Evolutionary conservation across 1,140 invertebrate species (phyloP).

Genomic region (Pachypsylla venusta): DNA sequence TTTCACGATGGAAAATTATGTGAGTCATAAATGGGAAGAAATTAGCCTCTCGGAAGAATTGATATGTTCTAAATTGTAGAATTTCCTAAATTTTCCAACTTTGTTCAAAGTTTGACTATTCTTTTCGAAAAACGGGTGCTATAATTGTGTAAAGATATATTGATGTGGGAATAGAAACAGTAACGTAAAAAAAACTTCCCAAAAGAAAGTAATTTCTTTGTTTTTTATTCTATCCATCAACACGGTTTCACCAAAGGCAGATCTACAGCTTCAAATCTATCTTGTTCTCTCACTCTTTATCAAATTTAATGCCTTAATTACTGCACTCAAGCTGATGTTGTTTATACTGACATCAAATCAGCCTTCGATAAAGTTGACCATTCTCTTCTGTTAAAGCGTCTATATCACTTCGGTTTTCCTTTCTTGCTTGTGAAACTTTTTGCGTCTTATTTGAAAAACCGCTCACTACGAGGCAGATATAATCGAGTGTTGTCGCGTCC

Average conservation of each 20-base stretch:
- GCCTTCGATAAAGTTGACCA: slow-evolving; percentile 1
- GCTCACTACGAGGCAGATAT: not conserved
- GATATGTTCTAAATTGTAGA: too few species aligned
- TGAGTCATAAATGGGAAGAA: too few species aligned
- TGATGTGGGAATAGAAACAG: too few species aligned
- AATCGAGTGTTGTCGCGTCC: not conserved
- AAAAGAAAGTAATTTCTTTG: too few species aligned
- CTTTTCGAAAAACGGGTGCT: too few species aligned
- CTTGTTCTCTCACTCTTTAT: not conserved
- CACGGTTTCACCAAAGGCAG: not conserved
- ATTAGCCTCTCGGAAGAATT: too few species aligned
- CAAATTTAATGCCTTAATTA: not conserved
- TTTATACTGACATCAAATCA: not conserved
- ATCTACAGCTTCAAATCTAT: not conserved
- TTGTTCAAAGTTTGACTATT: too few species aligned
- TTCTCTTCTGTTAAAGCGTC: not conserved
- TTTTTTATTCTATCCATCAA: not conserved
- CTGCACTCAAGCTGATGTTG: not conserved
- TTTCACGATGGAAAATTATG: too few species aligned
- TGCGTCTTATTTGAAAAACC: not conserved
- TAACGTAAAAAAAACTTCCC: too few species aligned
- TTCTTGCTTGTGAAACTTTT: not conserved
- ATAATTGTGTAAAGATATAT: too few species aligned
- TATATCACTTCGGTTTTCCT: not conserved
- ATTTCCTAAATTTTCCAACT: too few species aligned